These are phyloP conservation scores for Vulpes lagopus DNA, from an alignment of 2,113 vertebrate species.

Conservation along the genomic window DNA sequence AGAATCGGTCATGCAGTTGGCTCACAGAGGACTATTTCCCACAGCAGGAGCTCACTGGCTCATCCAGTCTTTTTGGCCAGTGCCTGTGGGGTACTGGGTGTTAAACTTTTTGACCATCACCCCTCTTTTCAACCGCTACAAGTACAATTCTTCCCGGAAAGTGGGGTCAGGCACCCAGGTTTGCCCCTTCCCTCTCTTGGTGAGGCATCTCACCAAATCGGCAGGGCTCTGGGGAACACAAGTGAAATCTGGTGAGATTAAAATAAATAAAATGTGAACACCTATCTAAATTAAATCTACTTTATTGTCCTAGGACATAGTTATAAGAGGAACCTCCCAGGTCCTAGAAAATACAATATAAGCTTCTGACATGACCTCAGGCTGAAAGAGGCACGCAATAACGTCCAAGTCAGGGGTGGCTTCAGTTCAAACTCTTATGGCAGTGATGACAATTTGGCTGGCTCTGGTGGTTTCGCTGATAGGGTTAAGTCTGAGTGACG, in stretches of 20 bases:
- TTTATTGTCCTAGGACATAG: not conserved
- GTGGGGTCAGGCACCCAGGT: not conserved
- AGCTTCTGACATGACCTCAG: not conserved
- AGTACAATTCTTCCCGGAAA: not conserved
- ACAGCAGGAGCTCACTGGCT: not conserved
- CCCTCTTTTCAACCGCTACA: not conserved
- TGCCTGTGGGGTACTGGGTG: accelerated
- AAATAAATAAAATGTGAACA: not conserved
- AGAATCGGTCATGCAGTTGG: accelerated
- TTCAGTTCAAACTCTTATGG: accelerated
- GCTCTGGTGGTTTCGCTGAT: not conserved
- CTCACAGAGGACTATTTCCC: not conserved
- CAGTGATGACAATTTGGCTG: not conserved
- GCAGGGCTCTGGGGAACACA: not conserved
- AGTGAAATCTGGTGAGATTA: not conserved
- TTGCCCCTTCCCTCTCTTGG: not conserved
- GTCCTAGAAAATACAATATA: not conserved
- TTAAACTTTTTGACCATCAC: not conserved
- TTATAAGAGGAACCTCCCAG: not conserved
- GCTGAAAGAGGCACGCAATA: not conserved
- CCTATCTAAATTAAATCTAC: not conserved
- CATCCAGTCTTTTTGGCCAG: accelerated
- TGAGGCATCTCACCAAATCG: not conserved
- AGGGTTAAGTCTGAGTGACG: accelerated
- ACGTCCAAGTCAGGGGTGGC: accelerated